Base-by-base conservation (phyloP, 2,888 invertebrate genomes). In the Branchellion lobata region DNA sequence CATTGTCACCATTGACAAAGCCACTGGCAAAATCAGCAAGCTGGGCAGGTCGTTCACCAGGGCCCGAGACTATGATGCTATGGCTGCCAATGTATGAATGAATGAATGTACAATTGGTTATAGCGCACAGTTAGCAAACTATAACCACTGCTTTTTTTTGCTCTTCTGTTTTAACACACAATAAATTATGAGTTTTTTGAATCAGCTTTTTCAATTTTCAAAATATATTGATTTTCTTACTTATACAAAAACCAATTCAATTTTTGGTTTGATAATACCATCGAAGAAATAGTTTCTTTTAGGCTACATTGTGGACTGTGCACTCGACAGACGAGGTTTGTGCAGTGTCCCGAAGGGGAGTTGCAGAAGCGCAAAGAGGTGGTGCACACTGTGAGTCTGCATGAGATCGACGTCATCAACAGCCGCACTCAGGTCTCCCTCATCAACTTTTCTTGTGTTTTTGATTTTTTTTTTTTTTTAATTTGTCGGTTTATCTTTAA, bases 381-480 rank as follows among this genome's bases (percentile, higher is more conserved):
- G 11, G 96, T 97, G 0, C 98, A 99, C 87, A 99, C 97, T 0
- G 98, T 99, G 0, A 96, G 96, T 0, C 89, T 99, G n/a, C 99
- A 99, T 86, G 99, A 99, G 87, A 95, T 99, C 78, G 99, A 99
- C 87, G 99, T 99, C 3, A 99, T 99, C 86, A 99, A 99, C 87
- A 96, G 96, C 65, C 91, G 99, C 82, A 96, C 97, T 0, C 97
- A 99, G 61, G 61, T 57, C 24, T 18, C 5, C 24, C 8, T 57
- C 61, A 40, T 40, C 40, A 40, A 8, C 40, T 8, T 40, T 40
- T 40, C n/a, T n/a, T n/a, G n/a, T n/a, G n/a, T n/a, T n/a, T n/a
- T n/a, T n/a, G n/a, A n/a, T n/a, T n/a, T n/a, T n/a, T n/a, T n/a
- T n/a, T n/a, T n/a, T n/a, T n/a, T n/a, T n/a, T n/a, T n/a, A n/a